Base-by-base conservation (phyloP, 2,797 vertebrate genomes). In the Pangasius djambal region DNA sequence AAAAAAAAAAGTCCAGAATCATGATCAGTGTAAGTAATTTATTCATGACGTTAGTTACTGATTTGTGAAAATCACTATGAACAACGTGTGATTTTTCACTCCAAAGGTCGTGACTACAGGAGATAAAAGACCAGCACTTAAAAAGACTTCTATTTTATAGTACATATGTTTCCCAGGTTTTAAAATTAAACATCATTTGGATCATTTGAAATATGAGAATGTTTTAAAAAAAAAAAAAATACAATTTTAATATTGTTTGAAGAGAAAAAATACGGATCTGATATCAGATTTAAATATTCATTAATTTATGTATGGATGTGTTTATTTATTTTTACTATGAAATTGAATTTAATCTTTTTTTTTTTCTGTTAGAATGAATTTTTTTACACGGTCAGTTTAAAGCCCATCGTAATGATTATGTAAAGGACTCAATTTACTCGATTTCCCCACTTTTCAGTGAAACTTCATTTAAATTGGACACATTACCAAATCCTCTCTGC, bases 391-490 rank as follows among this genome's bases (percentile, higher is more conserved):
- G 16, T 79, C n/a, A 55, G n/a, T 10, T 55, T 9, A 79, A 78
- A 78, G 13, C 13, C 48, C 18, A 10, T 9, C 0, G 2, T 59
- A 81, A 34, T 59, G 31, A 37, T 82, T 59, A 59, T 59, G 20
- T 22, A 59, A 37, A 81, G 16, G 4, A 57, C 28, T 77, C 12
- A 1, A 20, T n/a, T 31, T 77, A 10, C 16, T 37, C 3, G 2
- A 83, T 63, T 83, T 28, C 31, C 9, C 9, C 81, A 83, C 37
- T 83, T 83, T 63, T 63, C 25, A 61, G 37, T 44, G 5, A 63
- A 48, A 83, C 25, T 48, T 63, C 6, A 83, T 18, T 83, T 44
- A 83, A 83, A 83, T 63, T 28, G 22, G 81, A 83, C 57, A 28
- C 34, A 28, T 44, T 44, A 63, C 37, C 5, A 3, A 28, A 83